Percentiles rank a stretch among this genome's conserved stretches.
phyloP scores from a whole-genome alignment of 2,888 invertebrate species.

The Chrysolina oricalcia region DNA sequence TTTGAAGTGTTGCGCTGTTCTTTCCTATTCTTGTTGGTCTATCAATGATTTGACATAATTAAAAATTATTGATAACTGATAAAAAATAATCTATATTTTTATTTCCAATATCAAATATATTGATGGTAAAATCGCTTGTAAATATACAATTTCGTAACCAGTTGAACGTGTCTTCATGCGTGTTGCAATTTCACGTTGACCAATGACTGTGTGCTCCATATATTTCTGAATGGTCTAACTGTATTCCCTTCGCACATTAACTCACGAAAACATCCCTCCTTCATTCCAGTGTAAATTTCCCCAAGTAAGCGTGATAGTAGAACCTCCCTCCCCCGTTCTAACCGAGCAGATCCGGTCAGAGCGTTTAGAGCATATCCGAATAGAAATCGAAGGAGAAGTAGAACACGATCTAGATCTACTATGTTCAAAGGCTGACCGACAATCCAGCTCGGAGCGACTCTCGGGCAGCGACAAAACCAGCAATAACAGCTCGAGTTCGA shows the following conservation, averaged over 20 bases:
- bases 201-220: neutral
- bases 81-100: no score
- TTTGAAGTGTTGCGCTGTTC: no score
- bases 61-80: no score
- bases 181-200: no score
- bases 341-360: slow-evolving; percentile 72
- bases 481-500: slow-evolving; percentile 75
- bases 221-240: slow-evolving; percentile 10
- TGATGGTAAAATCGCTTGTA: no score
- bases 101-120: no score
- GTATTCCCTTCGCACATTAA: neutral
- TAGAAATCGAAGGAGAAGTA: slow-evolving; percentile 65
- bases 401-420: slow-evolving; percentile 66
- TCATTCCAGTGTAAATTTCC: slow-evolving; percentile 72
- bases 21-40: no score
- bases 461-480: slow-evolving; percentile 68
- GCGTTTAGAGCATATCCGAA: slow-evolving; percentile 65
- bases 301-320: slow-evolving; percentile 82
- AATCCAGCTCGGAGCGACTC: slow-evolving; percentile 64
- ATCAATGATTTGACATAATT: no score
- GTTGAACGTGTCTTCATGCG: no score
- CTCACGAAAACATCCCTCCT: slow-evolving; percentile 27
- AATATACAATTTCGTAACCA: no score
- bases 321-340: slow-evolving; percentile 83
- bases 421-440: slow-evolving; percentile 64